A percentile compares a stretch with the other conserved stretches of the same genome.
Conservation (phyloP, 2,888 invertebrate genomes). For the Sepiola atlantica region DNA sequence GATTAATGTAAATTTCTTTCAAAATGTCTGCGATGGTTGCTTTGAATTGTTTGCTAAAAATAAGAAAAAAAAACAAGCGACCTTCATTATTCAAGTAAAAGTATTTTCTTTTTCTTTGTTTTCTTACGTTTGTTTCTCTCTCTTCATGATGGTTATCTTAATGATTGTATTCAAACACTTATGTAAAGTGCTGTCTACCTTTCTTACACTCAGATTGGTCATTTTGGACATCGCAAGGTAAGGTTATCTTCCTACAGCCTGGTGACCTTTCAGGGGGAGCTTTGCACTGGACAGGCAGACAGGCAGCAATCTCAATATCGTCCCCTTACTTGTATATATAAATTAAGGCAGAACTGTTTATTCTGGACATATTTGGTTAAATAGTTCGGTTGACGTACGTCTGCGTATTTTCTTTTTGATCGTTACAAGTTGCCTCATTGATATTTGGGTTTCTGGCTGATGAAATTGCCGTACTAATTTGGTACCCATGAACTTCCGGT, state of each 20-base stretch:
- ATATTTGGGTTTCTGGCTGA: too few relatives aligned
- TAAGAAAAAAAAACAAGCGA: neutral
- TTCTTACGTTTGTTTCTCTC: neutral
- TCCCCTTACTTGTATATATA: neutral
- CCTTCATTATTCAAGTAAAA: neutral
- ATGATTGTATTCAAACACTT: neutral
- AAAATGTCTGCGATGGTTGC: neutral
- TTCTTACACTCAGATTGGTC: conserved; percentile 42
- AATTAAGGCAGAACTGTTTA: too few relatives aligned
- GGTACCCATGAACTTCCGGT: too few relatives aligned
- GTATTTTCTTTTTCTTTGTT: neutral
- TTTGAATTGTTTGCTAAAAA: neutral
- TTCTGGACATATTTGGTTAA: too few relatives aligned
- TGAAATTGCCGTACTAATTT: too few relatives aligned
- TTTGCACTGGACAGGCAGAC: neutral
- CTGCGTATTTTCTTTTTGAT: too few relatives aligned
- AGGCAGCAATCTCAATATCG: neutral
- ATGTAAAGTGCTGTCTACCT: neutral
- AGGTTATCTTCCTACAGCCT: neutral
- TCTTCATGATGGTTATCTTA: neutral
- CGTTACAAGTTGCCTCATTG: too few relatives aligned
- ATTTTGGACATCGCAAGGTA: conserved; percentile 44
- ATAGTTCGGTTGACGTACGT: too few relatives aligned
- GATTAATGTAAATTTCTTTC: neutral
- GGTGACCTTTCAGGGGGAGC: neutral